Base-by-base conservation (phyloP, 1,140 invertebrate species). In the Araneus ventricosus region DNA sequence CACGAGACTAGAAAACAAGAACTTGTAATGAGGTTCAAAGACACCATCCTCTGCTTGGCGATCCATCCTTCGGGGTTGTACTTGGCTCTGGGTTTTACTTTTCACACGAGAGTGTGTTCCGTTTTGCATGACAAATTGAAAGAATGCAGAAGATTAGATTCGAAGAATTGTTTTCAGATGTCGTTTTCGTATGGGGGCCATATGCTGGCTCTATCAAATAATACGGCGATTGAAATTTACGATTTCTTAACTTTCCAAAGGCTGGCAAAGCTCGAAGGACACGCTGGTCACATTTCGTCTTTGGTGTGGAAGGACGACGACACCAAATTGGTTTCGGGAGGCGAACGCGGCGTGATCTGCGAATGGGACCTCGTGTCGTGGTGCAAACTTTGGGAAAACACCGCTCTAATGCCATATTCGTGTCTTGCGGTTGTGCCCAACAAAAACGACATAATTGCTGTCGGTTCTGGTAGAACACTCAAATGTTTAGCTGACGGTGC, bases 11-110 rank as follows among this genome's bases (percentile, higher is more conserved):
- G 80, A 39, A 57, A 59, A 0, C 84, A 93, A 79, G 91, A 93
- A 61, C 10, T 88, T 20, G 37, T 57, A 7, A 30, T 67, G 45
- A 88, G 22, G 2, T 93, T 93, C 17, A 88, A 79, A 61, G 34
- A 87, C 22, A 14, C 86, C 7, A 39, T 93, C 17, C 20, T 30
- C 1, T 24, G 59, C 34, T 3, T 88, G 8, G 84, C 84, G n/a
- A 87, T 93, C 14, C 91, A 93, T 41, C 91, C 91, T n/a, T 30
- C 91, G 1, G 91, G 91, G 27, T 63, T 87, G 24, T 93, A 93
- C 61, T 3, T 93, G 0, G 84, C 84, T 20, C 4, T 93, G 20
- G 52, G 67, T 8, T 93, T 93, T 30, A 2, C 14, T 10, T 45
- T 59, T 17, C 80, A 39, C 59, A 27, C 41, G 20, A 87, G 84